phyloP scores from a whole-genome alignment of 2,113 vertebrate genomes.

The Beaufortia kweichowensis region DNA sequence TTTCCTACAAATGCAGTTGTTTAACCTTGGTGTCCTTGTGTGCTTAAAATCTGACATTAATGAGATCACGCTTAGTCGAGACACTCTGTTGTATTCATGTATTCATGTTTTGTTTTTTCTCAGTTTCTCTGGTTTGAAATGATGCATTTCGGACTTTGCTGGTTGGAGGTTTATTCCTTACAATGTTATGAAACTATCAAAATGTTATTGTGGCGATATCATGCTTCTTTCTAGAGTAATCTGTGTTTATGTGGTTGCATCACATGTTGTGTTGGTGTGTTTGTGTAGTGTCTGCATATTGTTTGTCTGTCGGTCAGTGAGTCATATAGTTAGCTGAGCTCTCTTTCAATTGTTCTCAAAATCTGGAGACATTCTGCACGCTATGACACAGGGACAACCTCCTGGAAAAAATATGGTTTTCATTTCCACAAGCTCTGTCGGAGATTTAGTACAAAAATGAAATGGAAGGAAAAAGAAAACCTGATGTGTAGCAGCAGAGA shows the following conservation, averaged over 20 bases:
- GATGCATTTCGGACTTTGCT: neutral
- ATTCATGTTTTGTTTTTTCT: too few relatives aligned
- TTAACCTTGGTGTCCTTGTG: too few relatives aligned
- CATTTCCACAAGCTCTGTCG: conserved; percentile 49
- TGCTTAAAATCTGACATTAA: too few relatives aligned
- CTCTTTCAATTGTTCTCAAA: neutral
- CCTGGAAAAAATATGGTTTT: conserved; percentile 58
- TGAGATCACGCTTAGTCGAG: too few relatives aligned
- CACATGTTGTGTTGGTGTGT: neutral
- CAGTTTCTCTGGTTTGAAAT: too few relatives aligned
- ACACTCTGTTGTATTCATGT: too few relatives aligned
- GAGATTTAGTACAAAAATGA: neutral
- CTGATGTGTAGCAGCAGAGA: neutral
- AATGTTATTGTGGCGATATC: neutral
- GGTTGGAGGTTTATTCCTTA: neutral
- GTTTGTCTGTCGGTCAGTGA: neutral
- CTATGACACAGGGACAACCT: conserved; percentile 45
- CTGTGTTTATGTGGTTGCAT: neutral
- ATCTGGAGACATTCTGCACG: conserved; percentile 13
- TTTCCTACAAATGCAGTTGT: too few relatives aligned
- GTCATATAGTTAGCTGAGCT: conserved; percentile 1
- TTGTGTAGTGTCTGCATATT: conserved; percentile 6
- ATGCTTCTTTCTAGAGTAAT: neutral
- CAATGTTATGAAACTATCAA: neutral
- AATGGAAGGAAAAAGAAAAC: neutral